A percentile compares a stretch with the other conserved stretches of the same genome.
Evolutionary conservation across 1,140 invertebrate species (phyloP).

Genomic region (Papilio polytes): DNA sequence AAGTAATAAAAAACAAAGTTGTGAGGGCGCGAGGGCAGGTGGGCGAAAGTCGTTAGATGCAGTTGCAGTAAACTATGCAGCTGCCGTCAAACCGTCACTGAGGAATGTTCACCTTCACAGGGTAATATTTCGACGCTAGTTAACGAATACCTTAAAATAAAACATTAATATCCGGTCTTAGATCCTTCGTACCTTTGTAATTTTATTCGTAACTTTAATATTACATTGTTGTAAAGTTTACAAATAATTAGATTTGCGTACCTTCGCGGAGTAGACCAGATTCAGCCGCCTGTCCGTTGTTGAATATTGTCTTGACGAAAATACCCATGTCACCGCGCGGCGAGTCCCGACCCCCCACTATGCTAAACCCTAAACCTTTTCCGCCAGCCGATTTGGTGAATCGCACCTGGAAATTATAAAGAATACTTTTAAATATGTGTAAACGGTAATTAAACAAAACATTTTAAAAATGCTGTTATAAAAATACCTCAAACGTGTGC

Average conservation of each 20-base stretch:
- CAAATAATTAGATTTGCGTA: slow-evolving; percentile 48
- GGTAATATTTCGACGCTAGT: background rate
- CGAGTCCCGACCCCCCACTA: slow-evolving; percentile 91
- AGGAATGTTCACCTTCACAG: slow-evolving; percentile 55
- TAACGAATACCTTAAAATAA: no score
- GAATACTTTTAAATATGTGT: background rate
- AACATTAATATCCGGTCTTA: no score
- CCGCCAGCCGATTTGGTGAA: slow-evolving; percentile 90
- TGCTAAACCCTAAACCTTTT: slow-evolving; percentile 90
- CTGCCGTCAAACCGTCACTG: slow-evolving; percentile 53
- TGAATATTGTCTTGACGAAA: slow-evolving; percentile 93
- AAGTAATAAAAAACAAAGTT: slow-evolving; percentile 13
- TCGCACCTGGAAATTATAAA: slow-evolving; percentile 80
- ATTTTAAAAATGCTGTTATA: slow-evolving; percentile 6
- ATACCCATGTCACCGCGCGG: slow-evolving; percentile 91
- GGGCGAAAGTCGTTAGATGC: slow-evolving; percentile 46
- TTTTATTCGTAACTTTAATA: no score
- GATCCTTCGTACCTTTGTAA: no score
- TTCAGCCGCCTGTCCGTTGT: slow-evolving; percentile 89
- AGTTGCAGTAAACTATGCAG: slow-evolving; percentile 51
- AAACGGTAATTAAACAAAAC: background rate
- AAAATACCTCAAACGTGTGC: slow-evolving; percentile 77
- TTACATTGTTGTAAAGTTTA: background rate
- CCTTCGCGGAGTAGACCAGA: slow-evolving; percentile 87
- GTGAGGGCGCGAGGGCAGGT: slow-evolving; percentile 33